Percentiles rank a stretch among this genome's conserved stretches.
These are phyloP conservation scores for Homarus americanus DNA, from an alignment of 1,140 invertebrate genomes.

Conservation along the genomic window DNA sequence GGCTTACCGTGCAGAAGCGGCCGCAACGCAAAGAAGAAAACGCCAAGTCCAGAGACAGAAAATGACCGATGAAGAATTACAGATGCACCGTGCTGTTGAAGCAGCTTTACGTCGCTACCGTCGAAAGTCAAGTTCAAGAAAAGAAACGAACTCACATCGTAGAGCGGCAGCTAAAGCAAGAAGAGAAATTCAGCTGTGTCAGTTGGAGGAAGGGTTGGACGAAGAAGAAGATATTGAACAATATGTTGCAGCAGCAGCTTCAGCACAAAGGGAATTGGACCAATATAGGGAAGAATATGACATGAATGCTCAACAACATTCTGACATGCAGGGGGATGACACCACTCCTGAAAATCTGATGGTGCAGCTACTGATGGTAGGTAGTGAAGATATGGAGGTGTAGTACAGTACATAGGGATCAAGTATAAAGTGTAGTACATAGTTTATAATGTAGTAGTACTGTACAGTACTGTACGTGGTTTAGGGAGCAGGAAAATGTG, in stretches of 20 bases:
- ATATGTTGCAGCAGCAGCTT: background rate
- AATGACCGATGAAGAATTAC: slow-evolving; percentile 21
- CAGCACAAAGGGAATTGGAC: background rate
- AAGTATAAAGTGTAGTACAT: too few relatives aligned
- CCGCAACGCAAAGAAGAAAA: slow-evolving; percentile 1
- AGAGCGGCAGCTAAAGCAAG: background rate
- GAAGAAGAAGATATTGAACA: slow-evolving; percentile 5
- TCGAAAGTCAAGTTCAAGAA: background rate
- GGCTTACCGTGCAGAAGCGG: background rate
- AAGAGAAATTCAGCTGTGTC: background rate
- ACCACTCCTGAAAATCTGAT: background rate
- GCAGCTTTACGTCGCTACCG: background rate
- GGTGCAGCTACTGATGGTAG: background rate
- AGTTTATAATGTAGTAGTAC: too few relatives aligned
- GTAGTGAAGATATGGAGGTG: too few relatives aligned
- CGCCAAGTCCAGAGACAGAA: background rate
- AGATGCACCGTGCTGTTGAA: background rate
- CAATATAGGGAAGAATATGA: background rate
- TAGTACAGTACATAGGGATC: too few relatives aligned
- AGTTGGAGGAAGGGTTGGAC: background rate
- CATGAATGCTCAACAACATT: background rate
- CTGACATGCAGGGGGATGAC: background rate
- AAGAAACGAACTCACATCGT: background rate
- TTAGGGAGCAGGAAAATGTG: too few relatives aligned
- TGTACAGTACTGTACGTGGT: too few relatives aligned